phyloP scores from a whole-genome alignment of 2,113 vertebrate genomes.

The Poecilia latipinna region DNA sequence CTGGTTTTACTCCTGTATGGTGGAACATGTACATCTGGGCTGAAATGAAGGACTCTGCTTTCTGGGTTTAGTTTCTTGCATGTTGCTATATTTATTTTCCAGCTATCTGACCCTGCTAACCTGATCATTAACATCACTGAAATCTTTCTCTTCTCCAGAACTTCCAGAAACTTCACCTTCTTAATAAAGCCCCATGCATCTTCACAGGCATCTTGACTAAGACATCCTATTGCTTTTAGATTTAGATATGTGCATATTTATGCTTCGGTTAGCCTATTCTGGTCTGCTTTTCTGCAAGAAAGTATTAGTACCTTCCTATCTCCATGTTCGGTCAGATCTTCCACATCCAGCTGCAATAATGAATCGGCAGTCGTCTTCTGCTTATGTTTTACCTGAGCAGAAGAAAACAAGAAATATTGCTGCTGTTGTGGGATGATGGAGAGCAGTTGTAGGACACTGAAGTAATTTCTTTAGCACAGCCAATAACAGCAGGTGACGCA shows the following conservation, averaged over 20 bases:
- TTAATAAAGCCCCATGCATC: no score
- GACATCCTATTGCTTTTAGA: conserved; percentile 3
- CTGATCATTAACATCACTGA: neutral
- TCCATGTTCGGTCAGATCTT: neutral
- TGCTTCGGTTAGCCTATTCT: conserved; percentile 5
- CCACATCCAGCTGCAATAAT: neutral
- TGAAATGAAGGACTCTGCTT: neutral
- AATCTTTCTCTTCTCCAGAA: no score
- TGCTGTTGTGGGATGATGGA: neutral
- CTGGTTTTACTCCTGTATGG: no score
- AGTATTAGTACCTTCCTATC: neutral
- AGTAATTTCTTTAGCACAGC: neutral
- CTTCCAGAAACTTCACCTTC: no score
- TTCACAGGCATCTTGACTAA: no score
- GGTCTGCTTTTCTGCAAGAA: no score
- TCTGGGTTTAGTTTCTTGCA: conserved; percentile 28
- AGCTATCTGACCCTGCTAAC: conserved; percentile 18
- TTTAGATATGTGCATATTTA: neutral
- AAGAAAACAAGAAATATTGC: neutral
- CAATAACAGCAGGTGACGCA: neutral
- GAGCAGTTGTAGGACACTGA: neutral
- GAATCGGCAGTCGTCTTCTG: neutral
- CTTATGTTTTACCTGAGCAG: neutral
- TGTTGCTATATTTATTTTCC: conserved; percentile 9
- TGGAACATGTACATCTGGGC: neutral